These are phyloP conservation scores for Mus pahari DNA, from an alignment of 2,113 vertebrate genomes.

Conservation along the genomic window DNA sequence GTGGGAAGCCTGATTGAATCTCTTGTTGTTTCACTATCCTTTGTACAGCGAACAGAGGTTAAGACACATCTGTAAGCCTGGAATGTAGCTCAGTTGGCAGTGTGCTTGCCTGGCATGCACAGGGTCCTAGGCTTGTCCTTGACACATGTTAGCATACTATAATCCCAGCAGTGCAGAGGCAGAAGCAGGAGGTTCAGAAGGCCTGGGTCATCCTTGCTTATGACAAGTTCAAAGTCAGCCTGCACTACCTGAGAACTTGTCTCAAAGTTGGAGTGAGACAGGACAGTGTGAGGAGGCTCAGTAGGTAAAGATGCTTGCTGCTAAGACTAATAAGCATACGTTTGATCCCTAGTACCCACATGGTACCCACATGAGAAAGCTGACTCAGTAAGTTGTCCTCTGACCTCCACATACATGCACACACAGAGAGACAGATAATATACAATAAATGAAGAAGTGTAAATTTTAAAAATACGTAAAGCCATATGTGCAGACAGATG, in stretches of 20 bases:
- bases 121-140: neutral
- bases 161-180: neutral
- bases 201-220: neutral
- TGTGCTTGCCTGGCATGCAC: neutral
- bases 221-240: neutral
- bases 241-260: neutral
- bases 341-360: neutral
- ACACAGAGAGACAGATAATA: neutral
- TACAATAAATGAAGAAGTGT: neutral
- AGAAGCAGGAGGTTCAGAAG: neutral
- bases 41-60: neutral
- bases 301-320: neutral
- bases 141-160: neutral
- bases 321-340: neutral
- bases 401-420: neutral
- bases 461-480: neutral
- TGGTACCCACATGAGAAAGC: neutral
- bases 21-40: neutral
- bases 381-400: neutral
- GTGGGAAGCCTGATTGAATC: rapidly evolving
- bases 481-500: neutral
- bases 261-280: neutral
- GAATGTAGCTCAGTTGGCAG: neutral
- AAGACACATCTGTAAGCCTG: neutral
- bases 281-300: neutral